Evolutionary conservation across 2,113 vertebrate genomes (phyloP), one percentile per base, ranked within the genome.

Genomic region (Carlito syrichta): DNA sequence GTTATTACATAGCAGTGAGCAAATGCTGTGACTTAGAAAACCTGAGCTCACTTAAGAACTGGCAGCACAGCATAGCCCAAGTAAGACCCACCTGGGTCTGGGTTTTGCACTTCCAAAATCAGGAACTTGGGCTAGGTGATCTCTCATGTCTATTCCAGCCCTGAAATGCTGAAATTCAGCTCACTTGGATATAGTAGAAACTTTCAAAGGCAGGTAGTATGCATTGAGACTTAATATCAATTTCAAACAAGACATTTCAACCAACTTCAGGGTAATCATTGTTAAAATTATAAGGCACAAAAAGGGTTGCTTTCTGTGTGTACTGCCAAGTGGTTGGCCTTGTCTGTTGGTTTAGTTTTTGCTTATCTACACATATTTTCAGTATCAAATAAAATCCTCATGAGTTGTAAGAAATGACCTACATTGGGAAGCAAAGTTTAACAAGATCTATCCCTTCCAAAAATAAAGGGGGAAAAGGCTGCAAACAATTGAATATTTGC

Each of bases 171-270:
- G 73, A 43, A 40, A 92, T 77, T 89, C 38, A 17, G 17, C 38
- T 85, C 69, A 40, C 22, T 12, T 71, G 48, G 38, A 68, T 63
- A 9, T 1, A 6, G 43, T 5, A 45, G 54, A 90, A 79, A 27
- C 38, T 52, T 62, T 40, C 60, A 54, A 90, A 78, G 48, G 35
- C 45, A 88, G 35, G 60, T 22, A 38, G 40, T 66, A 25, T 0
- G 40, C 3, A 81, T n/a, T 11, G 20, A 76, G 19, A 30, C 56
- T 81, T 38, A 40, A 78, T 85, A 97, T 96, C n/a, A 69, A 95
- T 86, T 40, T 91, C 92, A 81, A 87, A 35, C 16, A 71, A 92
- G 43, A 96, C 89, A 63, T 97, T 91, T 95, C 77, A 84, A 10
- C 60, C 74, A 68, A 71, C 30, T 91, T 1, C 86, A 88, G 77